Evolutionary conservation across 2,113 vertebrate species (phyloP), one percentile per base, ranked within the genome.

Genomic region (Cebus imitator): DNA sequence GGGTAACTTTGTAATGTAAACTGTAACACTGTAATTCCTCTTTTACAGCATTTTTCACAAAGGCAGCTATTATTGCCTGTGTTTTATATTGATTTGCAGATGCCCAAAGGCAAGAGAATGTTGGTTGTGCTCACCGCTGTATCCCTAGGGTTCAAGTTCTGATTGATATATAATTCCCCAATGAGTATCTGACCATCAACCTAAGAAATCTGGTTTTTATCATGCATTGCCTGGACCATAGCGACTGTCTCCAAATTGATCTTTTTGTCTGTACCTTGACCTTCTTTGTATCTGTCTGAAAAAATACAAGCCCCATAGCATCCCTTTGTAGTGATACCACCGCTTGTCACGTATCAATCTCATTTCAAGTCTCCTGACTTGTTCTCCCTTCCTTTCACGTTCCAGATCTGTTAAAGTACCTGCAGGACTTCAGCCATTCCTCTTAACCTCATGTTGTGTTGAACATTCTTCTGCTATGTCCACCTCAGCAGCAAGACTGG

Each of bases 271-370:
- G 14, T 9, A 12, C 2, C 8, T 90, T 85, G 21, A 5, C 12
- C 18, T 94, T 96, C 35, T 95, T 37, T 82, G 18, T 90, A 58
- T 91, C 52, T 64, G 2, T 40, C 9, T 78, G 35, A 40, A 81
- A 92, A 68, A 37, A 27, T 35, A 18, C 40, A 45, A 82, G 37
- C 14, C 76, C 37, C 25, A 52, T 55, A 30, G 14, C 6, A 11
- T 79, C 9, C 43, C 20, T 40, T 6, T 8, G 0, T 64, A 12
- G 52, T 8, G 21, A 4, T 27, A 12, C 14, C 9, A 12, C 2
- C 1, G 0, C 35, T 73, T 37, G 12, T 80, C 48, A 43, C 8
- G 27, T n/a, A 23, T 18, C 43, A 0, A 0, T 73, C 70, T 91
- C 13, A 55, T 80, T 18, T 43, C 3, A 1, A 6, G 45, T 50